A percentile compares a stretch with the other conserved stretches of the same genome.
Conservation (phyloP, 2,888 invertebrate species). For the Andrena haemorrhoa region DNA sequence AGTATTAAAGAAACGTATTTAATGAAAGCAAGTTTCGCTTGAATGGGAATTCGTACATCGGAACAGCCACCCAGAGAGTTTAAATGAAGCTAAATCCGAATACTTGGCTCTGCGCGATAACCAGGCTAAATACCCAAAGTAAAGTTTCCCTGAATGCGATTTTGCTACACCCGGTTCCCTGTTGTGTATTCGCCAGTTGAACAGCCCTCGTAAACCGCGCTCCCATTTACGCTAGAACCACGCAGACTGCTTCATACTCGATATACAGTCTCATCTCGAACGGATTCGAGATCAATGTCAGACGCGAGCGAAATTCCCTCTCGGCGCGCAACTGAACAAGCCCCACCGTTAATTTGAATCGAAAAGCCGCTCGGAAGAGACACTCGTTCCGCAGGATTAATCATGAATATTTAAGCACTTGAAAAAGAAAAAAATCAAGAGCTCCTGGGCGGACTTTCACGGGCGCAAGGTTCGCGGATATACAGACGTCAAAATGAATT, state of each 20-base stretch:
- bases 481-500: slow-evolving; percentile 43
- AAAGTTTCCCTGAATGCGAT: not conserved
- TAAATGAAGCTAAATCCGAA: no score
- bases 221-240: not conserved
- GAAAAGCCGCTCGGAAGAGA: slow-evolving; percentile 27
- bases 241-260: not conserved
- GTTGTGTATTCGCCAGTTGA: not conserved
- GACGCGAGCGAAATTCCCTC: slow-evolving; percentile 7
- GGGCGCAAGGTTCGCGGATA: not conserved
- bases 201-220: slow-evolving; percentile 7
- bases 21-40: no score
- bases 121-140: not conserved
- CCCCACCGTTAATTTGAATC: slow-evolving; percentile 17
- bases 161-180: not conserved
- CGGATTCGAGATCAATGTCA: slow-evolving; percentile 6
- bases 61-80: no score
- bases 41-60: no score
- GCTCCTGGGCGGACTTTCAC: not conserved
- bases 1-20: no score
- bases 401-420: slow-evolving; percentile 30
- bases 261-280: not conserved
- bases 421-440: not conserved
- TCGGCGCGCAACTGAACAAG: not conserved
- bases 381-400: slow-evolving; percentile 20
- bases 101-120: not conserved